phyloP scores from a whole-genome alignment of 2,113 vertebrate species.

The Nothobranchius kuhntae region DNA sequence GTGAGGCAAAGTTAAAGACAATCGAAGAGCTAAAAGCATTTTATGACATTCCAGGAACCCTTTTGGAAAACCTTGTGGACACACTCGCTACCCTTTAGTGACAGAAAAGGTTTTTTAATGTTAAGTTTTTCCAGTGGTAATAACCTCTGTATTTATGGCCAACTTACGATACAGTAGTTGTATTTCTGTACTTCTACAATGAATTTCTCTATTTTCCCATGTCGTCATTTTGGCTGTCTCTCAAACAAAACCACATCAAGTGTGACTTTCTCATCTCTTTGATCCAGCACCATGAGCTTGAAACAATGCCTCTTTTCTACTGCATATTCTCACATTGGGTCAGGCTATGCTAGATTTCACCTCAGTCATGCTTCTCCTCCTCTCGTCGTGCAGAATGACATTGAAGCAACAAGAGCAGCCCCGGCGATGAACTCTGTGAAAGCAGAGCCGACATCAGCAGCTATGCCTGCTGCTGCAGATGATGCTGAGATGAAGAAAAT shows the following conservation, averaged over 20 bases:
- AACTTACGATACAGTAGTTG: conserved; percentile 13
- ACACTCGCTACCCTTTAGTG: no score
- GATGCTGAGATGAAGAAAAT: conserved; percentile 91
- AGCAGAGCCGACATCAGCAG: conserved; percentile 70
- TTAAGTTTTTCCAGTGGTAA: neutral
- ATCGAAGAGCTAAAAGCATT: no score
- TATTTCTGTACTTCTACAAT: conserved; percentile 9
- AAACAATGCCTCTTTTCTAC: conserved; percentile 47
- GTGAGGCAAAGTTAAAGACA: no score
- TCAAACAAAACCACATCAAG: conserved; percentile 57
- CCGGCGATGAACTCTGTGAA: conserved; percentile 85
- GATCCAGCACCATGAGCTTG: conserved; percentile 31
- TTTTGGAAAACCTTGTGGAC: no score
- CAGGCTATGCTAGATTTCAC: conserved; percentile 30
- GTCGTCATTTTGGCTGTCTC: conserved; percentile 41
- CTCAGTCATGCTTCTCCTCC: conserved; percentile 23
- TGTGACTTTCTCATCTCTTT: conserved; percentile 41
- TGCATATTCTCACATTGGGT: conserved; percentile 15
- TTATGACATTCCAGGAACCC: no score
- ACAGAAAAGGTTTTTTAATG: no score
- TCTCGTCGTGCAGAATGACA: conserved; percentile 83
- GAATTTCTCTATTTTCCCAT: conserved; percentile 16
- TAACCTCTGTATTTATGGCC: neutral
- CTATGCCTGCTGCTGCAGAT: conserved; percentile 76
- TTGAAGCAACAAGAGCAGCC: conserved; percentile 84